These are phyloP conservation scores for Biston betularia DNA, from an alignment of 2,888 invertebrate species.

Conservation along the genomic window DNA sequence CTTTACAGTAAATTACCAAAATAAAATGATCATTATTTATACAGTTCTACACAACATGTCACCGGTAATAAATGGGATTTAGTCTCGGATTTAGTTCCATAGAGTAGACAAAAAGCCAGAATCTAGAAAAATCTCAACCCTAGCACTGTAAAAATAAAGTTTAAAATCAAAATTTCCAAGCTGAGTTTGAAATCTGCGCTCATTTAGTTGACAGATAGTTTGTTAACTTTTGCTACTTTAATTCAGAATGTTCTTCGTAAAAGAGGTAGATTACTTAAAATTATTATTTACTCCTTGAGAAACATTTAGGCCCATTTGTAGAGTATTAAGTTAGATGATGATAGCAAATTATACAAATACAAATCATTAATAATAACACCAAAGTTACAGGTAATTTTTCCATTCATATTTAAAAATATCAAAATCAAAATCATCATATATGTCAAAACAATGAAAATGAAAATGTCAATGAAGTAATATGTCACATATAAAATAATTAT, in stretches of 20 bases:
- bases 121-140: slow-evolving; percentile 6
- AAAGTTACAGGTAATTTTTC: too few species aligned
- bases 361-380: too few species aligned
- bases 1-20: not conserved
- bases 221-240: slow-evolving; percentile 23
- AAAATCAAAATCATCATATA: too few species aligned
- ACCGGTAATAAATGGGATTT: slow-evolving; percentile 20
- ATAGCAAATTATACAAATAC: too few species aligned
- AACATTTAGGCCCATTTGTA: too few species aligned
- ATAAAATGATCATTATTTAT: not conserved
- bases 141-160: not conserved
- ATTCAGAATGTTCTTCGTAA: not conserved
- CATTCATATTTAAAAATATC: too few species aligned
- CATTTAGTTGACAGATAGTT: slow-evolving; percentile 25
- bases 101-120: slow-evolving; percentile 8
- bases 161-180: not conserved
- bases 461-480: too few species aligned
- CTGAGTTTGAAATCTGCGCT: slow-evolving; percentile 16
- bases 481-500: too few species aligned
- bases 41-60: slow-evolving; percentile 12
- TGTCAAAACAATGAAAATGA: too few species aligned
- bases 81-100: not conserved
- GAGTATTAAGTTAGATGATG: too few species aligned
- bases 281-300: too few species aligned
- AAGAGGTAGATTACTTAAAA: not conserved